Base-by-base conservation (phyloP, 2,888 invertebrate genomes). In the Muscina levida region DNA sequence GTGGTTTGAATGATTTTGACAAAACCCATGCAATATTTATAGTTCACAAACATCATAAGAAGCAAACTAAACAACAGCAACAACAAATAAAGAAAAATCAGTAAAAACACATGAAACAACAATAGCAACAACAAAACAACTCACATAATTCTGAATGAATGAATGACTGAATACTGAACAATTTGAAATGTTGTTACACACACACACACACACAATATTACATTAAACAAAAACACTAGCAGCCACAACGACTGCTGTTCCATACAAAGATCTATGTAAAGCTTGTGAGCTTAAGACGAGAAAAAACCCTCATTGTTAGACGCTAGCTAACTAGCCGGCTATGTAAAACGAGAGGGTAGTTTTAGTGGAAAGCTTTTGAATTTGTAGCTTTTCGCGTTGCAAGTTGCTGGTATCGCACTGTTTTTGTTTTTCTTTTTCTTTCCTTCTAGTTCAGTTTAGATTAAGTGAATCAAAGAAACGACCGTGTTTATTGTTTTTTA, bases 1-100 rank as follows among this genome's bases (percentile, higher is more conserved):
- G 84, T 87, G 91, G 90, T 91, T 91, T 91, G 90, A 87, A 87
- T 87, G 83, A 84, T 84, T 85, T 85, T 84, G 84, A 83, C 85
- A 83, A 75, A 77, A 75, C 84, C 86, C 86, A 67, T 83, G 88
- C 84, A 85, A 87, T 90, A 90, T 90, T 90, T 90, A 90, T 90
- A 90, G 81, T 62, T 72, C 90, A 84, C 79, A 83, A 81, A 17
- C 42, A 81, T 83, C 79, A 85, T 85, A 84, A 79, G 68, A 86
- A 79, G 79, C n/a, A n/a, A n/a, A n/a, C n/a, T n/a, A n/a, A n/a
- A n/a, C n/a, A n/a, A n/a, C n/a, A n/a, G n/a, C n/a, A n/a, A n/a
- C n/a, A n/a, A 44, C 46, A 87, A 44, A 26, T 31, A 37, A 26
- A 65, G 68, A 76, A 19, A 65, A 19, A 42, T 72, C 44, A 75